Evolutionary conservation across 2,888 invertebrate species (phyloP), one percentile per base, ranked within the genome.

Genomic region (Drosophila nr. medialis): DNA sequence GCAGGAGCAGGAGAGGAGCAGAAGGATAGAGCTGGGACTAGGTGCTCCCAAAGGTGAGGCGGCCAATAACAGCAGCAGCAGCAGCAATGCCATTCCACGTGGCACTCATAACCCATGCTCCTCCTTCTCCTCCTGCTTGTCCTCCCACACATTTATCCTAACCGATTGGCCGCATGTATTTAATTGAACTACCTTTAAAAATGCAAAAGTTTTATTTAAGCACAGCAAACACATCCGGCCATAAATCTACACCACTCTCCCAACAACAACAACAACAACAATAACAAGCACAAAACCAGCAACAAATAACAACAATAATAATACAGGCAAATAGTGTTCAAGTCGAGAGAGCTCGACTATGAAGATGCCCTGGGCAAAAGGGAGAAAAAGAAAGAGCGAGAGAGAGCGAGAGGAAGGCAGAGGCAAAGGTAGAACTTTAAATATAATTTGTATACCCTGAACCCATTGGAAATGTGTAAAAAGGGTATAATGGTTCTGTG

Each of bases 201-300:
- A 61, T 60, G 53, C 60, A 48, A 59, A 69, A 69, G 66, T 66
- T 49, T 53, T 13, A 15, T 24, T 48, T 45, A 66, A 65, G 38
- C 66, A 18, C 36, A 53, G 38, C 27, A 11, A 32, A n/a, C 68
- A 59, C 27, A 53, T 29, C n/a, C 27, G 30, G 13, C 51, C 32
- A 68, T 68, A 68, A 68, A 65, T 66, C 51, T 45, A n/a, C n/a
- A 45, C 34, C 58, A 68, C 32, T 55, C 42, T 55, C 58, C 42
- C 15, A 51, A 32, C 42, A 51, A 27, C 65, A 65, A 10, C 32
- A 40, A 27, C 7, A 18, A 49, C 5, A 42, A 42, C 42, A 53
- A 21, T 13, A 34, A 34, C 34, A 21, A 2, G 11, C 42, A 11
- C 36, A 5, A 38, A 18, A 15, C 2, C 13, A n/a, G 34, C 18